Evolutionary conservation across 2,113 vertebrate genomes (phyloP), one percentile per base, ranked within the genome.

Genomic region (Propithecus coquereli): DNA sequence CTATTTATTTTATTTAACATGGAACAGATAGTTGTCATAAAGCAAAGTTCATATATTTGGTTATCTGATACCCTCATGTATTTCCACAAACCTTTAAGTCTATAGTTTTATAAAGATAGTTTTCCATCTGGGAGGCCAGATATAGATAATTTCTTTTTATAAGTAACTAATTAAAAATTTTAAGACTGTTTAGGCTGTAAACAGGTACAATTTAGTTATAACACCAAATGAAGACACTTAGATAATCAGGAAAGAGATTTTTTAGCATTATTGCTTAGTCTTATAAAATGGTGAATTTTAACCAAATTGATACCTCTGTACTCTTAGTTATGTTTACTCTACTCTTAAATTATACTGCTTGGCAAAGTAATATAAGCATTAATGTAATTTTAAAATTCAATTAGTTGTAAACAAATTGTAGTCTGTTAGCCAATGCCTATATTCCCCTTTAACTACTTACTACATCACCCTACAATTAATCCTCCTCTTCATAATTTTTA

Each of bases 231-330:
- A 57, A 90, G 22, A 90, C 30, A 76, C 73, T 83, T 40, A 89
- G 92, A 87, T 84, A 89, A n/a, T 82, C 65, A 93, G 13, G 16
- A 83, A 90, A 84, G 6, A 93, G 40, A 25, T 10, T 74, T 70
- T 68, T 95, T 80, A 94, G 91, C 63, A 96, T 95, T 96, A 97
- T 91, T 96, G 92, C 88, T 97, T 95, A 86, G n/a, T 91, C 37
- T 83, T 90, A 87, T 66, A 90, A 96, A 96, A 96, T 40, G 22
- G 32, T 86, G 20, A 89, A 74, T 92, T 91, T 81, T 43, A 82
- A 73, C 27, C 32, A 23, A 94, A 87, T 18, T 84, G 45, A 81
- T 81, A 84, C 9, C 54, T 77, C 27, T 47, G 43, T 47, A 89
- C 5, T 79, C 47, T 70, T 63, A 66, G 52, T 92, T 85, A 65